Evolutionary conservation across 2,113 vertebrate genomes (phyloP).

Genomic region (Lamprotornis superbus): DNA sequence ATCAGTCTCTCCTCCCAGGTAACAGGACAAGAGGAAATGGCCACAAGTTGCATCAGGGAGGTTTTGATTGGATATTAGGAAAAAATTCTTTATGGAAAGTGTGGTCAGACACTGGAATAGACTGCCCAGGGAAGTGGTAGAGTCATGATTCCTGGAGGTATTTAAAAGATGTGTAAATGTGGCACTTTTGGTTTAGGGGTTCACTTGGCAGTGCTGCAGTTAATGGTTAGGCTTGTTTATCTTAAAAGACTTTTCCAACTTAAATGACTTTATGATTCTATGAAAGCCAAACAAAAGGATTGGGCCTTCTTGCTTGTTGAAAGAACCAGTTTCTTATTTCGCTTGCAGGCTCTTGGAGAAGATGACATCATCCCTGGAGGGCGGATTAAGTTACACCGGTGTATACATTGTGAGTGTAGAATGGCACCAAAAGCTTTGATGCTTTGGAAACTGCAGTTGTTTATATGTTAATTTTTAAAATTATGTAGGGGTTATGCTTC

Average conservation of each 20-base stretch:
- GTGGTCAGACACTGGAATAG: neutral
- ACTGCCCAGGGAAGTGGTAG: neutral
- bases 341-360: neutral
- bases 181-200: neutral
- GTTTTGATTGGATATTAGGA: neutral
- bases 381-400: neutral
- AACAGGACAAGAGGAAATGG: neutral
- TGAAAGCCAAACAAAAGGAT: neutral
- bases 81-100: neutral
- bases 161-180: neutral
- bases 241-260: neutral
- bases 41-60: neutral
- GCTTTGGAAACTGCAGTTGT: neutral
- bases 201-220: neutral
- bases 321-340: conserved; percentile 46
- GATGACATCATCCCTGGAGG: neutral
- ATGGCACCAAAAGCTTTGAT: neutral
- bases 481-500: neutral
- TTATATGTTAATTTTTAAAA: neutral
- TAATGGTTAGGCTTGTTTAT: neutral
- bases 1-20: neutral
- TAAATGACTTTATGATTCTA: neutral
- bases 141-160: neutral
- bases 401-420: neutral
- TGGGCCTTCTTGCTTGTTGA: neutral